Percentiles rank a stretch among this genome's conserved stretches.
These are phyloP conservation scores for Geodia barretti DNA, from an alignment of 37 sponge, comb jelly and placozoan species.

Conservation along the genomic window DNA sequence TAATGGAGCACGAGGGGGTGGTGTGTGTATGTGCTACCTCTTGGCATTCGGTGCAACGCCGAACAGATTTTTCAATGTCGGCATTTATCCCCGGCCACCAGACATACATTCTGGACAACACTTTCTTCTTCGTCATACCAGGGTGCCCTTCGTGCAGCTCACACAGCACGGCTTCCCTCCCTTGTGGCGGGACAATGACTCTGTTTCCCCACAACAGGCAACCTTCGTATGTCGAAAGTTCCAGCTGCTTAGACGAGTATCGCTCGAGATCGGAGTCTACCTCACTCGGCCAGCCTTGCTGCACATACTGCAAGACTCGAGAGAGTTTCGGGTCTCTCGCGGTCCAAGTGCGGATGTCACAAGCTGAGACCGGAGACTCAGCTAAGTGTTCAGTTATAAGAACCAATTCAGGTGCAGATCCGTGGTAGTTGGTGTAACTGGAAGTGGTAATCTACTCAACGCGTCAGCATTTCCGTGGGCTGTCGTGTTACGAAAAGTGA, in stretches of 20 bases:
- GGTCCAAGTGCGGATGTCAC: constrained; percentile 12
- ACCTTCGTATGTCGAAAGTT: constrained; percentile 1
- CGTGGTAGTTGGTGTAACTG: background rate
- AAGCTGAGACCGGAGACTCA: constrained; percentile 23
- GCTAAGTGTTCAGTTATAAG: constrained; percentile 17
- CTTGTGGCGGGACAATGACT: constrained; percentile 16
- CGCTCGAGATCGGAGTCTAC: background rate
- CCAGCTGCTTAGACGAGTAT: background rate
- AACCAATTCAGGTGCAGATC: constrained; percentile 18
- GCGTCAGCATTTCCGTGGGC: constrained; percentile 37
- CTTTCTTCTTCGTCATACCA: constrained; percentile 16
- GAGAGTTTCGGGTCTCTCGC: constrained; percentile 6
- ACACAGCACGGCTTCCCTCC: background rate
- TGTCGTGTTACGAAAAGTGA: constrained; percentile 2
- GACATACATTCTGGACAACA: background rate
- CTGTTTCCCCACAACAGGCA: constrained; percentile 17
- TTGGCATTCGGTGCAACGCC: constrained; percentile 12
- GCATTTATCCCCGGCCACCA: constrained; percentile 31
- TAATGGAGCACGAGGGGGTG: constrained; percentile 9
- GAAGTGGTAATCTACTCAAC: constrained; percentile 23
- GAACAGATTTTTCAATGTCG: constrained; percentile 14
- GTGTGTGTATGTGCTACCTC: background rate
- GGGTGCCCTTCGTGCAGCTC: constrained; percentile 22
- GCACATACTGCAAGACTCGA: constrained; percentile 7
- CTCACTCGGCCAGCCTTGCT: constrained; percentile 23